These are phyloP conservation scores for Apoderus coryli DNA, from an alignment of 2,888 invertebrate species.

Conservation along the genomic window DNA sequence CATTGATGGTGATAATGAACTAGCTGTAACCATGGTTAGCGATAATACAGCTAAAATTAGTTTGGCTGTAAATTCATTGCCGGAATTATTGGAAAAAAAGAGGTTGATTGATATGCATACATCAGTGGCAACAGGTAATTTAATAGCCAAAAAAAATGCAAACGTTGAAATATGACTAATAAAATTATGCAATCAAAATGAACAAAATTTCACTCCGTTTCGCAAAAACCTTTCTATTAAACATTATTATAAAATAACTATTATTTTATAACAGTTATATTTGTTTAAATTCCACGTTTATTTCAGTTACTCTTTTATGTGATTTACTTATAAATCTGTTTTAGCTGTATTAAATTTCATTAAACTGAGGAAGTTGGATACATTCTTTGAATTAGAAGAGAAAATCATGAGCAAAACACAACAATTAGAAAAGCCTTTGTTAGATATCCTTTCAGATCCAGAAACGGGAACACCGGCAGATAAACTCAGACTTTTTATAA, in stretches of 20 bases:
- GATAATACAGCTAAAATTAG: slow-evolving; percentile 89
- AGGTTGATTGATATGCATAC: slow-evolving; percentile 97
- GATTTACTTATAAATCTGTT: slow-evolving; percentile 11
- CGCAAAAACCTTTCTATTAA: too few species aligned
- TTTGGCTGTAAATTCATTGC: slow-evolving; percentile 88
- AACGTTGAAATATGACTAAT: neutral
- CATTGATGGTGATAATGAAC: slow-evolving; percentile 75
- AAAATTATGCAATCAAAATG: neutral
- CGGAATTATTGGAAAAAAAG: slow-evolving; percentile 94
- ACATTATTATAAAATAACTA: too few species aligned
- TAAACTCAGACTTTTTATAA: slow-evolving; percentile 84
- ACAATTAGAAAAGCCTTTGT: slow-evolving; percentile 60
- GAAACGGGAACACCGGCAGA: slow-evolving; percentile 82
- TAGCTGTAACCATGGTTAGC: slow-evolving; percentile 73
- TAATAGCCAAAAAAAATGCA: too few species aligned
- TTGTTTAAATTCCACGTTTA: too few species aligned
- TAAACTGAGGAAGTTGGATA: slow-evolving; percentile 82
- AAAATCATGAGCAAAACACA: slow-evolving; percentile 82
- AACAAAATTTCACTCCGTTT: too few species aligned
- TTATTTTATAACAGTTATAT: too few species aligned
- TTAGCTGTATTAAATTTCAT: slow-evolving; percentile 65
- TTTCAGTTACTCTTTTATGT: too few species aligned
- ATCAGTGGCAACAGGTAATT: slow-evolving; percentile 85
- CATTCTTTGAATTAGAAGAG: slow-evolving; percentile 95
- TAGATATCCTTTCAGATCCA: slow-evolving; percentile 76